Conservation (phyloP, 2,797 vertebrate genomes). For the Prunella strophiata region DNA sequence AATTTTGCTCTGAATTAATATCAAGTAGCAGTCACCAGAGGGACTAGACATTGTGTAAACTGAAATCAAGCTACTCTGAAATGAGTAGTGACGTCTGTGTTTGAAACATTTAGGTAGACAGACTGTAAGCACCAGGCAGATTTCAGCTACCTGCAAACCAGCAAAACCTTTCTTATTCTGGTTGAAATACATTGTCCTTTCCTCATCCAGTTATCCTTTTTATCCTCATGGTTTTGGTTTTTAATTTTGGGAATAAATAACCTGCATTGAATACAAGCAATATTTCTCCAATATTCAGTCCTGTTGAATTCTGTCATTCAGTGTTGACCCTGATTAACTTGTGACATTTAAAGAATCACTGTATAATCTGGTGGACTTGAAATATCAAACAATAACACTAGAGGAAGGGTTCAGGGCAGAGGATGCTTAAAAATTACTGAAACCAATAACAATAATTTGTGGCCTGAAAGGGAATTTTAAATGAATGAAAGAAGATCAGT, state of each 20-base stretch:
- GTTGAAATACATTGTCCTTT: background rate
- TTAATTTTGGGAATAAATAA: background rate
- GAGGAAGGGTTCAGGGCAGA: background rate
- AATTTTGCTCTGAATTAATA: constrained; percentile 17
- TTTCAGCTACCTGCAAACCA: background rate
- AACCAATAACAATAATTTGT: background rate
- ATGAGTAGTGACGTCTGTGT: background rate
- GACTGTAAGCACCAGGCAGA: background rate
- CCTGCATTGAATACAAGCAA: background rate
- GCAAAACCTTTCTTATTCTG: background rate
- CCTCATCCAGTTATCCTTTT: background rate
- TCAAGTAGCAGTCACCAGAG: background rate
- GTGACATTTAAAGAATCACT: background rate
- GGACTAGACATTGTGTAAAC: constrained; percentile 1
- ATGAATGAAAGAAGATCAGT: background rate
- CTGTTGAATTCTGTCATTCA: background rate
- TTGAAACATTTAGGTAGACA: background rate
- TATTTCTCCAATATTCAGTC: background rate
- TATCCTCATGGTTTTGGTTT: background rate
- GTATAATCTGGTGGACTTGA: background rate
- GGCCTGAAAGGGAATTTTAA: background rate
- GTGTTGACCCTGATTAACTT: background rate
- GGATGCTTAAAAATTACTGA: background rate
- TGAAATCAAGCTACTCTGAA: background rate
- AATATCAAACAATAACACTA: background rate